Percentiles rank a stretch among this genome's conserved stretches.
Evolutionary conservation across 2,113 vertebrate genomes (phyloP).

Genomic region (Bombycilla garrulus): DNA sequence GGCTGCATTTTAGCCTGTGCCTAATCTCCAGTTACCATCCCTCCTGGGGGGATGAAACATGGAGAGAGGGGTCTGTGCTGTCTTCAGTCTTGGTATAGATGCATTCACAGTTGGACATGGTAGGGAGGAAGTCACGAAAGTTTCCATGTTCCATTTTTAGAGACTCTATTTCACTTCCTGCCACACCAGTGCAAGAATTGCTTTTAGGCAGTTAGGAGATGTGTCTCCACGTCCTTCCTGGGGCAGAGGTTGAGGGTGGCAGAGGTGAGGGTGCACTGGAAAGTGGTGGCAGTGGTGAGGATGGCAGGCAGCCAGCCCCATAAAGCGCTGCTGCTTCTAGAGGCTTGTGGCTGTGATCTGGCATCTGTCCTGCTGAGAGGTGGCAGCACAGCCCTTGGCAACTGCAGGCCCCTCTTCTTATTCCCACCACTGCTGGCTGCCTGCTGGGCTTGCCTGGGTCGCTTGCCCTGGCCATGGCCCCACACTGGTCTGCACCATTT

Average conservation of each 20-base stretch:
- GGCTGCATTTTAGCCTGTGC: not conserved
- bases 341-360: not conserved
- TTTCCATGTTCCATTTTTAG: not conserved
- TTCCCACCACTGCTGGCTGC: not conserved
- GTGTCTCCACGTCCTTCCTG: not conserved
- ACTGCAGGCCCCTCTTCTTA: not conserved
- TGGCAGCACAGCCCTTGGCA: not conserved
- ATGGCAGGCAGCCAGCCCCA: not conserved
- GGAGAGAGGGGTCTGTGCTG: not conserved
- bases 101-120: not conserved
- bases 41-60: not conserved
- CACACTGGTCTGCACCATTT: not conserved
- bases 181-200: not conserved
- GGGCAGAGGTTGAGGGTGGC: not conserved
- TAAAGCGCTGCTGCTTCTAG: accelerated
- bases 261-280: not conserved
- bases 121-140: not conserved
- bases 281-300: accelerated
- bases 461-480: not conserved
- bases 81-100: not conserved
- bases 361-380: not conserved
- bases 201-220: not conserved
- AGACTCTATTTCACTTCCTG: not conserved
- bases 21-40: not conserved
- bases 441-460: not conserved